Evolutionary conservation across 35 echinoderm and acorn worm species (phyloP).

Genomic region (Lytechinus pictus): DNA sequence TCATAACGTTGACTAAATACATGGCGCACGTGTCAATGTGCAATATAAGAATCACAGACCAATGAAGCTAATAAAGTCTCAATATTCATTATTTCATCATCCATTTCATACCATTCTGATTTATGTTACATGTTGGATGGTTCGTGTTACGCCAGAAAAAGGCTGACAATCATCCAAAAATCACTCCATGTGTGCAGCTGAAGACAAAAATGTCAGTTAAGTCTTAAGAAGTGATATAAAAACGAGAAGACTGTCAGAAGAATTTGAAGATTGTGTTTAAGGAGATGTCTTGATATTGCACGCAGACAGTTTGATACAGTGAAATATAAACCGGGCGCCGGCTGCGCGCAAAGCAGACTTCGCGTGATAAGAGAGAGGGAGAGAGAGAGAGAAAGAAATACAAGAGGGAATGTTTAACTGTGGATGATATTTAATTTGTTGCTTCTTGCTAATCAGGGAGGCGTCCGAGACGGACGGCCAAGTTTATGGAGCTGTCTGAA

Average conservation of each 20-base stretch:
- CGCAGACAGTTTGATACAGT: slow-evolving; percentile 9
- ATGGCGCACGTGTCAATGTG: slow-evolving; percentile 4
- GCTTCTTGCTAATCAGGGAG: slow-evolving; percentile 26
- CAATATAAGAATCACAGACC: slow-evolving; percentile 21
- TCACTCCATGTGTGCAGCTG: slow-evolving; percentile 31
- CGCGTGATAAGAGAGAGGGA: not conserved
- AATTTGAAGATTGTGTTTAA: not conserved
- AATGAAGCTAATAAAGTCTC: slow-evolving; percentile 26
- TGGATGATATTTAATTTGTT: slow-evolving; percentile 48
- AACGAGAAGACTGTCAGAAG: not conserved
- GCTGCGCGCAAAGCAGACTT: not conserved
- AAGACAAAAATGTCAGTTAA: slow-evolving; percentile 27
- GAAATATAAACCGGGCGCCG: slow-evolving; percentile 36
- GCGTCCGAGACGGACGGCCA: not conserved
- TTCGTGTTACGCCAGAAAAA: slow-evolving; percentile 35
- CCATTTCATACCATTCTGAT: not conserved
- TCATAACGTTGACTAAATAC: slow-evolving; percentile 31
- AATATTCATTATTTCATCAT: slow-evolving; percentile 27
- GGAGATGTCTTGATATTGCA: not conserved
- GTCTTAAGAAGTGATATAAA: not conserved
- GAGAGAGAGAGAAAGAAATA: not conserved
- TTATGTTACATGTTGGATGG: slow-evolving; percentile 8
- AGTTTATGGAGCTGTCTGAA: slow-evolving; percentile 42
- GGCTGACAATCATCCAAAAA: not conserved
- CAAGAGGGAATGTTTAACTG: slow-evolving; percentile 9